Percentiles rank a stretch among this genome's conserved stretches.
Evolutionary conservation across 2,797 vertebrate genomes (phyloP).

Genomic region (Neolamprologus multifasciatus): DNA sequence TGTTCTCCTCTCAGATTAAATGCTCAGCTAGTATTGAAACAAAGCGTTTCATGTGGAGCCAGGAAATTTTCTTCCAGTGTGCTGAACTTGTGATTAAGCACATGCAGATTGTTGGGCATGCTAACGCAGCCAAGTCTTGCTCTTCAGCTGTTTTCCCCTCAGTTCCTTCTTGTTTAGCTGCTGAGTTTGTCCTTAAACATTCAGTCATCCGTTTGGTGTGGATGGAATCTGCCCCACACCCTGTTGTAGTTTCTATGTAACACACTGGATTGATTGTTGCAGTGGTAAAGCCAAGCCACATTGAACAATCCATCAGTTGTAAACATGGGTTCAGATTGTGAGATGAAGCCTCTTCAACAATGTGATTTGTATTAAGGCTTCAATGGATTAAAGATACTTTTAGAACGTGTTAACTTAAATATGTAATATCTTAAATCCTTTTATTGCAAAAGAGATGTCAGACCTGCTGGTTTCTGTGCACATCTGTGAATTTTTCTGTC

Average conservation of each 20-base stretch:
- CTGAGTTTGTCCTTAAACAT: constrained; percentile 32
- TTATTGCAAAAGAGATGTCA: not conserved
- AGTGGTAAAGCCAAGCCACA: constrained; percentile 46
- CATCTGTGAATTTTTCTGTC: constrained; percentile 42
- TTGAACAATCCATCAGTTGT: constrained; percentile 29
- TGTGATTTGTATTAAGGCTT: not conserved
- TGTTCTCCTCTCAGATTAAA: not conserved
- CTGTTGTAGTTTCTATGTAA: constrained; percentile 39
- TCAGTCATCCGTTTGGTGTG: constrained; percentile 14
- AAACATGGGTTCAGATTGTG: constrained; percentile 46
- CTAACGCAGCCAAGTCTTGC: constrained; percentile 6
- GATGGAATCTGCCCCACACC: constrained; percentile 30
- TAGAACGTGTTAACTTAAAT: not conserved
- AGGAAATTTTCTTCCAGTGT: not conserved
- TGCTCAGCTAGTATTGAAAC: constrained; percentile 5
- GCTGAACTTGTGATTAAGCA: constrained; percentile 10
- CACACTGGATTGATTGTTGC: constrained; percentile 64
- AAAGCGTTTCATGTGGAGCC: constrained; percentile 20
- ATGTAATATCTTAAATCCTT: not conserved
- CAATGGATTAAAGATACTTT: not conserved
- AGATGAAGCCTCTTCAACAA: constrained; percentile 12
- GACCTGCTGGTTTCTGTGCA: constrained; percentile 13
- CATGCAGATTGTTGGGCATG: not conserved
- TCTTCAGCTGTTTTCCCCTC: not conserved
- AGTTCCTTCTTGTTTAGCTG: constrained; percentile 18